Evolutionary conservation across 2,113 vertebrate genomes (phyloP).

Genomic region (Peromyscus maniculatus): DNA sequence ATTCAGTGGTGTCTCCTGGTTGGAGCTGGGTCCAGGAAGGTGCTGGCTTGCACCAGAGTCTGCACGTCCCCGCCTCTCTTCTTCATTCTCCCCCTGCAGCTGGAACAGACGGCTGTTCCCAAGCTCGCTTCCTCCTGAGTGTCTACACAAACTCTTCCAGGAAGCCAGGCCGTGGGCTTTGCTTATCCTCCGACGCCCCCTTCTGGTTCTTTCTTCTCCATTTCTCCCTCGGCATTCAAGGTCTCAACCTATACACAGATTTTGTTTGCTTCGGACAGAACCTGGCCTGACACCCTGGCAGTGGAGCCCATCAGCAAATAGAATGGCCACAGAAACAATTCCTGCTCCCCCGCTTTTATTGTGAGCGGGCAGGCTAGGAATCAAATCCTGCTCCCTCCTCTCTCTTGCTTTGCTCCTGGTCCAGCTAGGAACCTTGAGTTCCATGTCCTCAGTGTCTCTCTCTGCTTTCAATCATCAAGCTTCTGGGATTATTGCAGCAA

Average conservation of each 20-base stretch:
- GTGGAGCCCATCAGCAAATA: accelerated
- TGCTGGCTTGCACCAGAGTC: accelerated
- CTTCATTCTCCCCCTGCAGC: accelerated
- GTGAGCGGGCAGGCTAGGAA: no score
- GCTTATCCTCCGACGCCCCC: slow-evolving; percentile 70
- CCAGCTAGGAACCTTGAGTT: neutral
- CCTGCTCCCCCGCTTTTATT: accelerated
- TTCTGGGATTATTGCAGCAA: neutral
- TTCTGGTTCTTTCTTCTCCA: slow-evolving; percentile 21
- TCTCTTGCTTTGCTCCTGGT: neutral
- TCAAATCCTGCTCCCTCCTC: no score
- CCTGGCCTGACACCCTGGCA: accelerated
- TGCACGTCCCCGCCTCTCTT: accelerated
- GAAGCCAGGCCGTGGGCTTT: neutral
- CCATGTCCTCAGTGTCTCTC: neutral
- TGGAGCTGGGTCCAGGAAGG: neutral
- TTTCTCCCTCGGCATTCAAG: neutral
- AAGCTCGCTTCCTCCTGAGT: neutral
- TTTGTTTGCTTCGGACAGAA: neutral
- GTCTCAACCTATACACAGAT: accelerated
- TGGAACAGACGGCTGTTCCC: neutral
- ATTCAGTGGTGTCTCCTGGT: accelerated
- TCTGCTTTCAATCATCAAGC: accelerated
- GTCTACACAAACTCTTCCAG: accelerated
- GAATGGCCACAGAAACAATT: accelerated